These are phyloP conservation scores for Beris morrisii DNA, from an alignment of 2,888 invertebrate genomes.

Conservation along the genomic window DNA sequence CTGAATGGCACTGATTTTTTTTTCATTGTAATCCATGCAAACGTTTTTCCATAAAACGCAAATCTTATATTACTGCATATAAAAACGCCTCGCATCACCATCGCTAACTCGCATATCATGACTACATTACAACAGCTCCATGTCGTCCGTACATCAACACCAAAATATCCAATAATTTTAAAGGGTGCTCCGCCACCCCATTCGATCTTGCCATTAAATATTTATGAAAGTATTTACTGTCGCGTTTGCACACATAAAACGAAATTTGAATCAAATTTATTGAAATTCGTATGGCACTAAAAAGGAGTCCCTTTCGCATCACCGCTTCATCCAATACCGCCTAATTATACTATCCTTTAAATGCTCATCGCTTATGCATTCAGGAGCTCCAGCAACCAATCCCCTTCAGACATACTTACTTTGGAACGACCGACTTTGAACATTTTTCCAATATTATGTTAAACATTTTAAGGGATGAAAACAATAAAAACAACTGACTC, in stretches of 20 bases:
- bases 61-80: slow-evolving; percentile 6
- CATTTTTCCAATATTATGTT: not conserved
- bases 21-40: slow-evolving; percentile 1
- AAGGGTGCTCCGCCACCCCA: not conserved
- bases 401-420: slow-evolving; percentile 1
- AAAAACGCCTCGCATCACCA: not conserved
- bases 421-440: not conserved
- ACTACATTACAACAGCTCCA: no score
- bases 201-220: not conserved
- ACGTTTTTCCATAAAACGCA: slow-evolving; percentile 6
- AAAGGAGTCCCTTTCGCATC: not conserved
- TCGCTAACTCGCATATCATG: no score
- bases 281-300: not conserved
- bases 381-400: not conserved
- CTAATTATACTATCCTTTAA: not conserved
- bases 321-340: not conserved
- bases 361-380: not conserved
- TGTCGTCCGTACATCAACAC: not conserved
- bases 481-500: not conserved
- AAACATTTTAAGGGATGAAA: not conserved
- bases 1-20: not conserved
- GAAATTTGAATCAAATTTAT: slow-evolving; percentile 12
- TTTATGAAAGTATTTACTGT: slow-evolving; percentile 3
- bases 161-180: not conserved
- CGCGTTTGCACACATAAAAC: not conserved